Base-by-base conservation (phyloP, 2,797 vertebrate species). In the Mus spretus region DNA sequence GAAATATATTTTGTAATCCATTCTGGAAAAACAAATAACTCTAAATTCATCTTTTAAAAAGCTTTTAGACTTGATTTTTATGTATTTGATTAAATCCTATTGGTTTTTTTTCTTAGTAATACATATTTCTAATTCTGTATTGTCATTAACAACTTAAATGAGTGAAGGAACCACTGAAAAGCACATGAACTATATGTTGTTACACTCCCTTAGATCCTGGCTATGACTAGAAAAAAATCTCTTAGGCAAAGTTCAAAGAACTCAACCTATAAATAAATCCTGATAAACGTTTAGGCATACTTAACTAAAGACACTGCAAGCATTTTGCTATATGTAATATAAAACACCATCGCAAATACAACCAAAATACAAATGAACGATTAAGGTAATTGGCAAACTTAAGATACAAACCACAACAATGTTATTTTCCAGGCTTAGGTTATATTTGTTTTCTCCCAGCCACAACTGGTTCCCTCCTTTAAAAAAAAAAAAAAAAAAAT, bases 1-100 rank as follows among this genome's bases (percentile, higher is more conserved):
- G n/a, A 96, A 93, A 77, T 91, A 93, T 78, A 91, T 20, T 78
- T 61, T 94, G 59, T 5, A 67, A 31, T 89, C 55, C 75, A 95
- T 96, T 96, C 93, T 82, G 47, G 95, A 85, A 97, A 97, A 93
- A 82, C n/a, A 91, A 97, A n/a, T 95, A 75, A 96, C 17, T 97
- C 93, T 84, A 57, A 74, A 31, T 96, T 97, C 96, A 97, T 97
- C 81, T 94, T 97, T 96, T 0, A 20, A 92, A 96, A 97, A 97
- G 83, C 70, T 96, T 98, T 94, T 89, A 77, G 95, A 57, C 31
- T 70, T 96, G 95, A 80, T 94, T 90, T 93, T 95, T 70, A 98
- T 75, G 94, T 90, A 77, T 89, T 81, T 97, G 53, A 11, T 88
- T 97, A 91, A 67, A 47, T 95, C 34, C n/a, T 92, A 86, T 79